Evolutionary conservation across 2,113 vertebrate genomes (phyloP), one percentile per base, ranked within the genome.

Genomic region (Pseudopodoces humilis): DNA sequence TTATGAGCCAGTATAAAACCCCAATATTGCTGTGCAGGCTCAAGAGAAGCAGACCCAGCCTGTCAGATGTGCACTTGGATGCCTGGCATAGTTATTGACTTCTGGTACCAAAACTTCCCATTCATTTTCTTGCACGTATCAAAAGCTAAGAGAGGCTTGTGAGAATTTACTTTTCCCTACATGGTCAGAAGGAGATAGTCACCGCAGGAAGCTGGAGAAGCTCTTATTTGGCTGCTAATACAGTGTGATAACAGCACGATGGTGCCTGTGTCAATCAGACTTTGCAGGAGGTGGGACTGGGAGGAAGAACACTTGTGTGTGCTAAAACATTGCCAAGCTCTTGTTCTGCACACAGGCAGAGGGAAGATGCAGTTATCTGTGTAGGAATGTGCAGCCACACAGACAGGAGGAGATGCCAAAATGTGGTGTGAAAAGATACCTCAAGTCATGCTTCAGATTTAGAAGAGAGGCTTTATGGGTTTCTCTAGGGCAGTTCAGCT

Each of bases 251-350:
- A 33, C 50, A 75, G 8, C 6, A 13, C 24, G 41, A 33, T 25
- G 13, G 30, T 60, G n/a, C 10, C 64, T 10, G 1, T 60, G 58
- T 89, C 64, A 88, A 68, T 43, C 67, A 52, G 49, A 59, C 3
- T 53, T 72, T 56, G 5, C 43, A 41, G 44, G 55, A 64, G 30
- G 11, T 43, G 49, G 59, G 21, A 7, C 11, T 35, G 30, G 33
- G 67, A 76, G 11, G 11, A 83, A 63, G 53, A 30, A 13, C 63
- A 31, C 13, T 31, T 3, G 0, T 1, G 1, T 55, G 16, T 10
- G 53, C 23, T 76, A 20, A 63, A 68, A 27, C 11, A 15, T 10
- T 76, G 46, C 24, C 80, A 74, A 52, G 23, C n/a, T 52, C 81
- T 56, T 60, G 9, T 59, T 80, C 56, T 72, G 50, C 35, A 72